These are phyloP conservation scores for Molorchus minor DNA, from an alignment of 2,888 invertebrate genomes.

Conservation along the genomic window DNA sequence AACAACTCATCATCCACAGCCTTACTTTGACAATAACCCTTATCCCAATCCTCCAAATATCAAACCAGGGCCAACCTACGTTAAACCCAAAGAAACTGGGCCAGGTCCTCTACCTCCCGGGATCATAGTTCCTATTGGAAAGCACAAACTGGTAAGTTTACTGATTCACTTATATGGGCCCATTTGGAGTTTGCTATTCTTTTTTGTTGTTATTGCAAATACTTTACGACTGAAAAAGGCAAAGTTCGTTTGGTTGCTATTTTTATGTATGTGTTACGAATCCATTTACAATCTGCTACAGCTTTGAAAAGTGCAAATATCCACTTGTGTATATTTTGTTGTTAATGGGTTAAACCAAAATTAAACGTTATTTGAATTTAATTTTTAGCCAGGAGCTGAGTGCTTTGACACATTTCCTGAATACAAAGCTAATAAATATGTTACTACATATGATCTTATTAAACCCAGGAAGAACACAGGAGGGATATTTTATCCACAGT, in stretches of 20 bases:
- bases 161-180: too few species aligned
- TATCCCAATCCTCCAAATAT: conserved; percentile 49
- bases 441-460: conserved; percentile 34
- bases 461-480: conserved; percentile 37
- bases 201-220: too few species aligned
- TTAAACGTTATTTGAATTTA: conserved; percentile 7
- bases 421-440: conserved; percentile 45
- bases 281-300: too few species aligned
- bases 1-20: conserved; percentile 49
- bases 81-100: conserved; percentile 46
- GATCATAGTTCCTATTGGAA: conserved; percentile 55
- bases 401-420: conserved; percentile 51
- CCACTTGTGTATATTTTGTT: neutral
- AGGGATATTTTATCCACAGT: conserved; percentile 45
- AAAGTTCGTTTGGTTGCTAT: too few species aligned
- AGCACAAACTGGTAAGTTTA: conserved; percentile 54
- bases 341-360: neutral
- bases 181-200: too few species aligned
- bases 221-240: too few species aligned
- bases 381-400: conserved; percentile 49
- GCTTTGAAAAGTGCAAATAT: too few species aligned
- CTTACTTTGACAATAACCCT: conserved; percentile 61
- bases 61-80: conserved; percentile 52
- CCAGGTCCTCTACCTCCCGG: conserved; percentile 42
- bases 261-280: too few species aligned